Evolutionary conservation across 2,113 vertebrate genomes (phyloP).

Genomic region (Lycaon pictus): DNA sequence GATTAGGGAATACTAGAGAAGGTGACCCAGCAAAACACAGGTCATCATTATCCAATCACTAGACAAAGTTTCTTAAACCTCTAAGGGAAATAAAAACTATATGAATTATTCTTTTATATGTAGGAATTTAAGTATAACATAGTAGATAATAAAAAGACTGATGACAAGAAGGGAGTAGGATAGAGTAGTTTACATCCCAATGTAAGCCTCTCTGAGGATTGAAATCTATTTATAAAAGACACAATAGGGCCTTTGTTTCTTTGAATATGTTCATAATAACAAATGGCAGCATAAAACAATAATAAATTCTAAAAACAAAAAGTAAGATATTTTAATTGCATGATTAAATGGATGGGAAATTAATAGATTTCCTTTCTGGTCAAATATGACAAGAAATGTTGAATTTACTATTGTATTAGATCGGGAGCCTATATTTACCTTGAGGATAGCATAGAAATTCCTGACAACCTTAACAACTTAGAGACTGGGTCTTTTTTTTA

Average conservation of each 20-base stretch:
- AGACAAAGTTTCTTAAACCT: neutral
- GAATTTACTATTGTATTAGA: neutral
- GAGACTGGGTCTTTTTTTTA: neutral
- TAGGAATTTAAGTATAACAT: neutral
- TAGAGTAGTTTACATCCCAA: neutral
- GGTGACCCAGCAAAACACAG: neutral
- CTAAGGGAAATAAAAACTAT: neutral
- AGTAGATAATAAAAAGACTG: neutral
- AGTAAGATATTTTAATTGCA: neutral
- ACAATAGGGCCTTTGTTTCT: neutral
- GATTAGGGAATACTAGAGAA: neutral
- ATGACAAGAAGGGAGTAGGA: neutral
- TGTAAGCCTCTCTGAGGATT: neutral
- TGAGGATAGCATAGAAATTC: neutral
- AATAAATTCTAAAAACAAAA: slow-evolving; percentile 25
- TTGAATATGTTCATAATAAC: neutral
- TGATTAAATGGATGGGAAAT: neutral
- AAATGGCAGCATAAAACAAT: neutral
- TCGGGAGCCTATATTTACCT: neutral
- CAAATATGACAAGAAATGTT: neutral
- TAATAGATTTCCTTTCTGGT: neutral
- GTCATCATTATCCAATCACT: neutral
- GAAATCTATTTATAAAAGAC: neutral
- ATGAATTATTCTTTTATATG: neutral
- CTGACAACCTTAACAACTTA: neutral